phyloP scores from a whole-genome alignment of 2,888 invertebrate genomes.

The Drosophila melanocephala region DNA sequence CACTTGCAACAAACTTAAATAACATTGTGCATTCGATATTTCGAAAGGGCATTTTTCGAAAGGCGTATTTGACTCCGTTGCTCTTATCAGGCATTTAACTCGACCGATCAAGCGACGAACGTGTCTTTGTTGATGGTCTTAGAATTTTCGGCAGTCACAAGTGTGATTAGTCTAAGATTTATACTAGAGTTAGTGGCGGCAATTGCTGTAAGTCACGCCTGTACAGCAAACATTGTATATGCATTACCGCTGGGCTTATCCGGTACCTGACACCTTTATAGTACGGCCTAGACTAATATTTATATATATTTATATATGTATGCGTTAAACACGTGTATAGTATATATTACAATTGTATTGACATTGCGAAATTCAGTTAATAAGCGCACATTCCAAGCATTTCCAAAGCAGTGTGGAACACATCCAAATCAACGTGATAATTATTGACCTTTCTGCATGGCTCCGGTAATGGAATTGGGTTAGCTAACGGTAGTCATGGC shows the following conservation, averaged over 20 bases:
- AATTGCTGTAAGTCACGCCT: slow-evolving; percentile 71
- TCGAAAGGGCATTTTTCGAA: slow-evolving; percentile 21
- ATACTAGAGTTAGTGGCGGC: slow-evolving; percentile 41
- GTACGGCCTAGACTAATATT: slow-evolving; percentile 7
- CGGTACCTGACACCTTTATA: slow-evolving; percentile 55
- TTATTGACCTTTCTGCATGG: slow-evolving; percentile 9
- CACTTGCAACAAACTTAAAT: background rate
- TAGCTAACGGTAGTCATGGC: slow-evolving; percentile 6
- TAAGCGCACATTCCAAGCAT: slow-evolving; percentile 2
- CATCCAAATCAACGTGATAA: slow-evolving; percentile 40
- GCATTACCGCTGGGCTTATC: slow-evolving; percentile 46
- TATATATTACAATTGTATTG: slow-evolving; percentile 62
- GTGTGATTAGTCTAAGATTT: slow-evolving; percentile 58
- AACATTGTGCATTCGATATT: background rate
- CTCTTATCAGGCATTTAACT: slow-evolving; percentile 74
- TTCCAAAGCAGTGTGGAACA: slow-evolving; percentile 7
- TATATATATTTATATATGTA: slow-evolving; percentile 6
- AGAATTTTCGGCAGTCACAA: slow-evolving; percentile 31
- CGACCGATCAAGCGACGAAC: slow-evolving; percentile 38
- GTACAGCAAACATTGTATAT: slow-evolving; percentile 34
- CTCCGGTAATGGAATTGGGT: background rate
- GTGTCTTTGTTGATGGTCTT: slow-evolving; percentile 39
- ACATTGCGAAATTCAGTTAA: slow-evolving; percentile 32
- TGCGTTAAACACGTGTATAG: slow-evolving; percentile 46
- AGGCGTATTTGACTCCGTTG: slow-evolving; percentile 40